Evolutionary conservation across 1,140 invertebrate species (phyloP).

Genomic region (Lepidurus packardi): DNA sequence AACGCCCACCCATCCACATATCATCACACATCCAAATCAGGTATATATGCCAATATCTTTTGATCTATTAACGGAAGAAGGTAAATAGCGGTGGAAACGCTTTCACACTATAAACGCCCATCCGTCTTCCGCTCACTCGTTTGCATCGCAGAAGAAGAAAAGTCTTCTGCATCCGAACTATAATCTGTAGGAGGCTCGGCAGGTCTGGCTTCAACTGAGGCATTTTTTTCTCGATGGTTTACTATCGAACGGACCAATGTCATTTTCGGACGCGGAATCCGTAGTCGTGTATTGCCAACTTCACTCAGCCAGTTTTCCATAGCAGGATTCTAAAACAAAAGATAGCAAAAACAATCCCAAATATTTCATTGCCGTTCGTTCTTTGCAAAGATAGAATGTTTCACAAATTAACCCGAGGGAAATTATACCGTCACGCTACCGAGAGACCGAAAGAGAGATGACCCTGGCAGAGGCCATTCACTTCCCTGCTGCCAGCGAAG

Average conservation of each 20-base stretch:
- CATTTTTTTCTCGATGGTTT: background rate
- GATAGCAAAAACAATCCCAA: background rate
- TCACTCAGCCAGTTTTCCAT: slow-evolving; percentile 14
- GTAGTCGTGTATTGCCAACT: background rate
- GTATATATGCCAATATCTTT: background rate
- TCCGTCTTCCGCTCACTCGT: background rate
- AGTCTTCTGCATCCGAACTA: slow-evolving; percentile 7
- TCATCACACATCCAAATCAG: slow-evolving; percentile 1
- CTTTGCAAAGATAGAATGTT: background rate
- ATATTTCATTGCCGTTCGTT: background rate
- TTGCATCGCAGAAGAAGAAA: background rate
- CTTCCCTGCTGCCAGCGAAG: background rate
- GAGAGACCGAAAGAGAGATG: background rate
- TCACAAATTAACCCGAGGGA: background rate
- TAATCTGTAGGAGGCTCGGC: slow-evolving; percentile 20
- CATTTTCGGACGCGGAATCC: slow-evolving; percentile 13
- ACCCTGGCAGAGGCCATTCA: slow-evolving; percentile 17
- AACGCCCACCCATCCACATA: background rate
- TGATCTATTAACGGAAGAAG: background rate
- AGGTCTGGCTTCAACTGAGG: background rate
- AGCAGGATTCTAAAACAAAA: slow-evolving; percentile 2
- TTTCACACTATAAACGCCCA: background rate
- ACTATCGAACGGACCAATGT: background rate
- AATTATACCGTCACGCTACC: background rate
- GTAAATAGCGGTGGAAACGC: background rate